Conservation (phyloP, 2,113 vertebrate species). For the Rhinolophus ferrumequinum region DNA sequence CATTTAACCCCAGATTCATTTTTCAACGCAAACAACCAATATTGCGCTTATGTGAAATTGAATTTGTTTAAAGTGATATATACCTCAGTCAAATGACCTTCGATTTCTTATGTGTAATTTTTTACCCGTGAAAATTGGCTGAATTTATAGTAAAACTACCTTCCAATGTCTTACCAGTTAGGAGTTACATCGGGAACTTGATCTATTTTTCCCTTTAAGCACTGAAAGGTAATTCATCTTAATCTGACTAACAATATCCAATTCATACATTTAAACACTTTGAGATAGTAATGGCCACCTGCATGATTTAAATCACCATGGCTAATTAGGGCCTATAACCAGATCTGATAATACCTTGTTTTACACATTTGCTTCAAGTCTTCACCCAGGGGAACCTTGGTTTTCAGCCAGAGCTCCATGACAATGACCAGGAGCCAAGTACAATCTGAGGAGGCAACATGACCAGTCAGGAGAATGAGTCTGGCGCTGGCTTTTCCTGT, state of each 20-base stretch:
- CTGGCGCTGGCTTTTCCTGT: not conserved
- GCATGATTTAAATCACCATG: not conserved
- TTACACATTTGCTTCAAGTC: not conserved
- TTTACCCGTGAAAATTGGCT: not conserved
- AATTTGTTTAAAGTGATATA: constrained; percentile 39
- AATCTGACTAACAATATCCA: not conserved
- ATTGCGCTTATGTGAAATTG: not conserved
- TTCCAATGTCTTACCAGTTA: not conserved
- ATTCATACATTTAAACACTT: not conserved
- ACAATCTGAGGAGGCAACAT: not conserved
- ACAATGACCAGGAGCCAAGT: not conserved
- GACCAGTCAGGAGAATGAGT: not conserved
- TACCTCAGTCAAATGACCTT: not conserved
- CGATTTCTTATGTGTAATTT: not conserved
- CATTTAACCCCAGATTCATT: constrained; percentile 34
- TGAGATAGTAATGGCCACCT: not conserved
- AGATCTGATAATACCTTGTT: not conserved
- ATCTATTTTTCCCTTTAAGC: constrained; percentile 37
- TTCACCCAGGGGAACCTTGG: not conserved
- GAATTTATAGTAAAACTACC: constrained; percentile 7
- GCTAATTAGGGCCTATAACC: not conserved
- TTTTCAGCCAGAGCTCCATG: not conserved
- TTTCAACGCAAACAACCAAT: constrained; percentile 24
- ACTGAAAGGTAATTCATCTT: not conserved
- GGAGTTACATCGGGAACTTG: not conserved